Percentiles rank a stretch among this genome's conserved stretches.
phyloP scores from a whole-genome alignment of 2,113 vertebrate genomes.

The Scomber scombrus region DNA sequence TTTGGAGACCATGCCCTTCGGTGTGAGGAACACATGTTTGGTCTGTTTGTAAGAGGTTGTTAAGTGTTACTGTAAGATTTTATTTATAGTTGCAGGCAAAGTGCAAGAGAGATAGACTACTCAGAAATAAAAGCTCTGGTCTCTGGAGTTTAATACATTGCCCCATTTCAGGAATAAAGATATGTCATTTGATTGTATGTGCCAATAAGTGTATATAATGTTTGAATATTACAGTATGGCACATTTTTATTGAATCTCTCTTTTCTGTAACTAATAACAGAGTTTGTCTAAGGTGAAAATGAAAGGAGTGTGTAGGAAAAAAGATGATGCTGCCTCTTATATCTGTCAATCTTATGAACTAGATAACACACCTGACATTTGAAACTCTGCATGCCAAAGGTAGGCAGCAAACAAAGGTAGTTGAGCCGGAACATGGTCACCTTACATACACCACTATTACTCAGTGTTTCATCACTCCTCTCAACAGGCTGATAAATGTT shows the following conservation, averaged over 20 bases:
- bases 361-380: slow-evolving; percentile 1
- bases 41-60: not conserved
- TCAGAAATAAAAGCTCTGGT: not conserved
- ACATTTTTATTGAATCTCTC: not conserved
- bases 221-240: not conserved
- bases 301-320: not conserved
- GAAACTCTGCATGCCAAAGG: not conserved
- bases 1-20: not conserved
- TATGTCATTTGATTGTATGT: slow-evolving; percentile 10
- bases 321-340: not conserved
- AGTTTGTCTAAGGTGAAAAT: not conserved
- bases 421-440: too few species aligned
- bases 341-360: not conserved
- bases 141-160: slow-evolving; percentile 5
- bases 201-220: not conserved
- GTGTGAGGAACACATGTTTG: not conserved
- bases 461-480: too few species aligned
- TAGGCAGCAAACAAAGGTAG: too few species aligned
- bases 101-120: not conserved
- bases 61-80: too few species aligned
- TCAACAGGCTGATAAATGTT: too few species aligned
- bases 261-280: not conserved
- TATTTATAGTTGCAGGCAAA: not conserved
- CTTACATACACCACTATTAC: too few species aligned
- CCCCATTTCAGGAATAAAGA: not conserved